Conservation (phyloP, 2,113 vertebrate genomes). For the Sebastes schlegelii region DNA sequence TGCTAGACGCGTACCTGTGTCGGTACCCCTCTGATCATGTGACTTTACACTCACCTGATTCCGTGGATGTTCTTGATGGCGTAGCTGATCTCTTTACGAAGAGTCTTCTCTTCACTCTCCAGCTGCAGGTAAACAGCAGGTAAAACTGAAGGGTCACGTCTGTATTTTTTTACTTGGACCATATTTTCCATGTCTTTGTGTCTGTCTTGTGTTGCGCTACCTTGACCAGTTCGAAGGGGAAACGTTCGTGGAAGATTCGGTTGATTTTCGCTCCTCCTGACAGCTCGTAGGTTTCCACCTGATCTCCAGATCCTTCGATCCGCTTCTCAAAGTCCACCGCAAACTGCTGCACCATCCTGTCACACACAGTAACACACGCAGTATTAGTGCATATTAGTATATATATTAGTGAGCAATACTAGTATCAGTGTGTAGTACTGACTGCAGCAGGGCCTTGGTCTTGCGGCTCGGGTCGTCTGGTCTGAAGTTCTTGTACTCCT, state of each 20-base stretch:
- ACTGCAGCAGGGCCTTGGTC: conserved; percentile 98
- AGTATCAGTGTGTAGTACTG: conserved; percentile 62
- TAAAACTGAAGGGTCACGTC: background rate
- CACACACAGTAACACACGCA: conserved; percentile 27
- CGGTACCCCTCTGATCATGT: no score
- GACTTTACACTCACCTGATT: conserved; percentile 85
- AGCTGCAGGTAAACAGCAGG: conserved; percentile 39
- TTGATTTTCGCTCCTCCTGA: conserved; percentile 96
- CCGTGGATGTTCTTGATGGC: conserved; percentile 98
- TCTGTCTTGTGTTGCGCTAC: conserved; percentile 77
- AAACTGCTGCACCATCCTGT: conserved; percentile 98
- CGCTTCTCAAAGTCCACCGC: conserved; percentile 98
- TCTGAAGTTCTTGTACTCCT: conserved; percentile 95
- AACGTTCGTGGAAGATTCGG: conserved; percentile 95
- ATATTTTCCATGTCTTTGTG: background rate
- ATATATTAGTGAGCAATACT: background rate
- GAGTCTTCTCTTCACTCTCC: conserved; percentile 88
- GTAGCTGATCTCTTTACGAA: conserved; percentile 93
- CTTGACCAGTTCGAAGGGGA: conserved; percentile 97
- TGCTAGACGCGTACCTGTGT: no score
- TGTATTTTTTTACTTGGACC: background rate
- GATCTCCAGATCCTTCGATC: conserved; percentile 96
- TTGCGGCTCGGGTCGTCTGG: conserved; percentile 95
- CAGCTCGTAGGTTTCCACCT: conserved; percentile 96
- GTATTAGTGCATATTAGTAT: background rate